Base-by-base conservation (phyloP, 2,888 invertebrate genomes). In the Aproaerema taeniolella region DNA sequence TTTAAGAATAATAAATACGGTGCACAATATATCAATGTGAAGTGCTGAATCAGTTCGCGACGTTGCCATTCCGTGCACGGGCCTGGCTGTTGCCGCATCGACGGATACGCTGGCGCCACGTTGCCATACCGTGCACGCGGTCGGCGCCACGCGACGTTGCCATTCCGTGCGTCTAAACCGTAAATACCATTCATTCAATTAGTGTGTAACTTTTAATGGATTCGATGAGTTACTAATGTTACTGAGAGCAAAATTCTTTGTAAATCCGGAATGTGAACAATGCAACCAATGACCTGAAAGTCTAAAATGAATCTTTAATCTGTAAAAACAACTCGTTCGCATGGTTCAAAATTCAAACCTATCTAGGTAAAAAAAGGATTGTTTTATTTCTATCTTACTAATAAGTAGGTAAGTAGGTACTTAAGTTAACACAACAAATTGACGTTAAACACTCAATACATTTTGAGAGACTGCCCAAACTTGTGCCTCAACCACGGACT, bases 121-220 rank as follows among this genome's bases (percentile, higher is more conserved):
- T 78, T 82, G 83, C 80, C 82, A 59, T 53, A 47, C 53, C 52
- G 61, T 40, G 42, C 42, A 39, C 41, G 43, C 42, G 41, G 45
- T 38, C 42, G 37, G 37, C 37, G 37, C 37, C 37, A 37, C 13
- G 37, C 37, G 66, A 47, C 60, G 77, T 76, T 79, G 79, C 76
- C 76, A 58, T 55, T 58, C 64, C 57, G 65, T 52, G 26, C 52
- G 49, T 51, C 67, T 57, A 60, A 64, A 67, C 67, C 73, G 76
- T 75, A 76, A 75, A 76, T 74, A 73, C 71, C 70, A 79, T 78
- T 79, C 79, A 79, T 80, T 77, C 71, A 76, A 77, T 73, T 76
- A 74, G 55, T 62, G 55, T 62, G 49, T 59, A 63, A 60, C 52
- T 61, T 64, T 52, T 64, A 64, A 66, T 64, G 58, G 61, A 66